These are phyloP conservation scores for Nomada lathburiana DNA, from an alignment of 2,888 invertebrate species.

Conservation along the genomic window DNA sequence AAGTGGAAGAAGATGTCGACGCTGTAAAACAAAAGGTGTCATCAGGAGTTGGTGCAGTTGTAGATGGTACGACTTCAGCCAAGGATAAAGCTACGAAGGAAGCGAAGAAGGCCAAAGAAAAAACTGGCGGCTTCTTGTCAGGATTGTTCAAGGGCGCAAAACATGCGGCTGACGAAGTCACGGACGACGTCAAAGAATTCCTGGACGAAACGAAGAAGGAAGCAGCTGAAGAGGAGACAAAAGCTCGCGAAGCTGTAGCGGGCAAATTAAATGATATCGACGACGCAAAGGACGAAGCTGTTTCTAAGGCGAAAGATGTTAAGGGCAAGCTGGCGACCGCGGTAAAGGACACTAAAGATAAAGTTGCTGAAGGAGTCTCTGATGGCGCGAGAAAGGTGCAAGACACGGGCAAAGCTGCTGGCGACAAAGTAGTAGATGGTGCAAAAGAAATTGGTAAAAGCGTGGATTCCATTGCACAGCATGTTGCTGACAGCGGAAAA, in stretches of 20 bases:
- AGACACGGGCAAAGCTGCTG: constrained; percentile 83
- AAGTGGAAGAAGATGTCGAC: constrained; percentile 70
- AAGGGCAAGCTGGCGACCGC: constrained; percentile 32
- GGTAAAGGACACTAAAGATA: constrained; percentile 58
- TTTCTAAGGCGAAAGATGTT: constrained; percentile 67
- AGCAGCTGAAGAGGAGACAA: constrained; percentile 66
- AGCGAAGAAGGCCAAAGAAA: constrained; percentile 47
- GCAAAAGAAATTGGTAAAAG: constrained; percentile 15
- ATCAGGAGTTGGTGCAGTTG: not conserved
- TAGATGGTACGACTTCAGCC: constrained; percentile 1
- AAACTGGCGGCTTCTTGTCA: constrained; percentile 31
- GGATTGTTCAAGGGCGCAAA: constrained; percentile 46
- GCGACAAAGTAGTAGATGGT: constrained; percentile 85
- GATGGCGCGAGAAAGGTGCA: constrained; percentile 75
- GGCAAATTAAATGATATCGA: constrained; percentile 16
- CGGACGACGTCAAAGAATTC: constrained; percentile 71
- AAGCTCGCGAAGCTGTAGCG: constrained; percentile 37
- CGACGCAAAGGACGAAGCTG: constrained; percentile 36
- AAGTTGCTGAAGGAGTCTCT: constrained; percentile 35
- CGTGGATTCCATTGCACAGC: not conserved
- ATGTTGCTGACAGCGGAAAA: not conserved
- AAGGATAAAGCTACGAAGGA: constrained; percentile 43
- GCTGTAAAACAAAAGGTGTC: constrained; percentile 60
- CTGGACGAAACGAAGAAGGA: constrained; percentile 72
- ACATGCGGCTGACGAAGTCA: constrained; percentile 40